Conservation (phyloP, 2,113 vertebrate genomes). For the Anoura caudifer region DNA sequence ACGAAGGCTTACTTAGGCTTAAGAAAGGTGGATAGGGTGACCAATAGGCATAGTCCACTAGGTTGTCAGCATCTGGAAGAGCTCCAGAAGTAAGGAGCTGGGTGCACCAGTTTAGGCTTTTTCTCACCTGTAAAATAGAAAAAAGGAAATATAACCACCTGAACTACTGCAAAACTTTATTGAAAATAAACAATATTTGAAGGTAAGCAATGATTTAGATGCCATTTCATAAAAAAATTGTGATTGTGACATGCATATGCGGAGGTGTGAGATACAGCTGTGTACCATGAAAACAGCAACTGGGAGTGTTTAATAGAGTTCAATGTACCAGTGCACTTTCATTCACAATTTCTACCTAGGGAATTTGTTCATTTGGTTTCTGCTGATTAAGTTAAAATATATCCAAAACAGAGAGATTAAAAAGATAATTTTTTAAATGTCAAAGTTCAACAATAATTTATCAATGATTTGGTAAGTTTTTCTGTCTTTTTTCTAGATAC, state of each 20-base stretch:
- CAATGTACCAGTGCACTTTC: neutral
- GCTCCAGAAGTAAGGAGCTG: neutral
- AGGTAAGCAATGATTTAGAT: neutral
- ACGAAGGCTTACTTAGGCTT: neutral
- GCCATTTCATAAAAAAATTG: neutral
- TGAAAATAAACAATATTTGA: neutral
- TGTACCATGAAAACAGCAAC: neutral
- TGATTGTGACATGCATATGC: neutral
- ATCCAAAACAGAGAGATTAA: neutral
- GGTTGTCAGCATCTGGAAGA: accelerated
- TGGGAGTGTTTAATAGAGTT: neutral
- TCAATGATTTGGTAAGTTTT: neutral
- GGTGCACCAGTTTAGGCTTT: neutral
- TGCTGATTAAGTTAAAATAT: neutral
- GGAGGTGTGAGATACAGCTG: neutral
- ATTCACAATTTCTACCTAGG: neutral
- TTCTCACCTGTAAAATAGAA: neutral
- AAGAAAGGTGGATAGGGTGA: neutral
- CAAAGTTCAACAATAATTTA: neutral
- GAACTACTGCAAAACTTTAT: neutral
- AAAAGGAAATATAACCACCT: neutral
- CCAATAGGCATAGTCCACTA: neutral
- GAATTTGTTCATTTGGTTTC: neutral
- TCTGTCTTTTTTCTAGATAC: neutral
- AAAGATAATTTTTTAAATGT: neutral